These are phyloP conservation scores for Cremastinae sp. DNA, from an alignment of 2,888 invertebrate species.

Conservation along the genomic window DNA sequence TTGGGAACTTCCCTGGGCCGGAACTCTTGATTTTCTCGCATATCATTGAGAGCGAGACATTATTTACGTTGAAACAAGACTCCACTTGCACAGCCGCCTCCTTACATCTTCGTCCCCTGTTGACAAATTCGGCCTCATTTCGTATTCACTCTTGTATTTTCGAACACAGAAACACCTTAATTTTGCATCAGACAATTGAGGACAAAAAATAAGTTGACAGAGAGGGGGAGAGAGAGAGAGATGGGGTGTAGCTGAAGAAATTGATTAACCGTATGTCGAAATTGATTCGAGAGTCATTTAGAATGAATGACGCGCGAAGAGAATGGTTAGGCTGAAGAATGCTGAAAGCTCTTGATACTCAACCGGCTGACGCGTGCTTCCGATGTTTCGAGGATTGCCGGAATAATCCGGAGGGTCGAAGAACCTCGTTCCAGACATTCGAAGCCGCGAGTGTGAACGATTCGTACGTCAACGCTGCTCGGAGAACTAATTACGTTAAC, in stretches of 20 bases:
- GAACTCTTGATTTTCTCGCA: slow-evolving; percentile 6
- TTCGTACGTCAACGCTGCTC: slow-evolving; percentile 29
- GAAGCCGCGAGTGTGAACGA: slow-evolving; percentile 33
- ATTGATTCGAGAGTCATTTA: slow-evolving; percentile 1
- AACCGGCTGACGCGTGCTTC: slow-evolving; percentile 13
- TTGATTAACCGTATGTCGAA: background rate
- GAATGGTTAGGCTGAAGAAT: slow-evolving; percentile 3
- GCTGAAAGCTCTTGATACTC: slow-evolving; percentile 12
- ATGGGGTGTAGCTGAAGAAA: too few species aligned
- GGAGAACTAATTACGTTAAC: slow-evolving; percentile 55
- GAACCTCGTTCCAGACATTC: slow-evolving; percentile 14
- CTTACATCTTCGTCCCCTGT: slow-evolving; percentile 32
- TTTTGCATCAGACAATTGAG: too few species aligned
- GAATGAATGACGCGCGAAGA: background rate
- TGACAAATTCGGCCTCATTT: slow-evolving; percentile 43
- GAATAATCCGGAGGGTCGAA: slow-evolving; percentile 31
- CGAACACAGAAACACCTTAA: too few species aligned
- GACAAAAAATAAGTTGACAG: too few species aligned
- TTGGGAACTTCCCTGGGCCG: slow-evolving; percentile 7
- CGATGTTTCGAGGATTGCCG: slow-evolving; percentile 34
- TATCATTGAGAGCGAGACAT: slow-evolving; percentile 24
- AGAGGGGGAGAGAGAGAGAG: too few species aligned
- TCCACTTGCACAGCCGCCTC: slow-evolving; percentile 39
- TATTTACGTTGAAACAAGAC: slow-evolving; percentile 50
- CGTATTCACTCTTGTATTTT: too few species aligned